phyloP scores from a whole-genome alignment of 2,888 invertebrate genomes.

The Choristoneura rosaceana region DNA sequence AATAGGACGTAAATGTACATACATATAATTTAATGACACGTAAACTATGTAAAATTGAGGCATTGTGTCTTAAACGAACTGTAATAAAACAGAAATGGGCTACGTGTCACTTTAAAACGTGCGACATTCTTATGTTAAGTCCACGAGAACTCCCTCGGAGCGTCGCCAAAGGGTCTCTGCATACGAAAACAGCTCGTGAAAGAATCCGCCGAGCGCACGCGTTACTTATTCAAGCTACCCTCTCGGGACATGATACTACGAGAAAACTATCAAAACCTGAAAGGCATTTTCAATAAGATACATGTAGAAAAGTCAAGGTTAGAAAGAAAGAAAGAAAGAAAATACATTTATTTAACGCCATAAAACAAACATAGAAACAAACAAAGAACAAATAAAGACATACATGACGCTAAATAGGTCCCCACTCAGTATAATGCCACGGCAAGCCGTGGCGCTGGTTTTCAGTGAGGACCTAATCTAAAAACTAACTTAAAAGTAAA shows the following conservation, averaged over 20 bases:
- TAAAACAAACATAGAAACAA: too few species aligned
- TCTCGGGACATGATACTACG: constrained; percentile 19
- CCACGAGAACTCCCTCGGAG: constrained; percentile 1
- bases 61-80: constrained; percentile 9
- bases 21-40: background rate
- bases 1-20: background rate
- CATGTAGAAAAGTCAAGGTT: background rate
- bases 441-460: too few species aligned
- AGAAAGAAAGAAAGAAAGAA: too few species aligned
- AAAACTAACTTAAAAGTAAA: too few species aligned
- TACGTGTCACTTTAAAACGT: background rate
- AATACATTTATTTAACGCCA: too few species aligned
- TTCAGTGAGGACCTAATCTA: too few species aligned
- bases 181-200: constrained; percentile 38
- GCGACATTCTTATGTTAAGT: constrained; percentile 15
- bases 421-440: too few species aligned
- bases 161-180: constrained; percentile 32
- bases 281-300: background rate
- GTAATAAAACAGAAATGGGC: constrained; percentile 10
- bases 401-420: too few species aligned
- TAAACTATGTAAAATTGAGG: constrained; percentile 1
- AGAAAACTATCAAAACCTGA: constrained; percentile 13
- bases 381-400: too few species aligned
- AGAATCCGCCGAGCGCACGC: constrained; percentile 30
- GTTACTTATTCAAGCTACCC: constrained; percentile 37